These are phyloP conservation scores for Gobionotothen gibberifrons DNA, from an alignment of 2,797 vertebrate species.

Conservation along the genomic window DNA sequence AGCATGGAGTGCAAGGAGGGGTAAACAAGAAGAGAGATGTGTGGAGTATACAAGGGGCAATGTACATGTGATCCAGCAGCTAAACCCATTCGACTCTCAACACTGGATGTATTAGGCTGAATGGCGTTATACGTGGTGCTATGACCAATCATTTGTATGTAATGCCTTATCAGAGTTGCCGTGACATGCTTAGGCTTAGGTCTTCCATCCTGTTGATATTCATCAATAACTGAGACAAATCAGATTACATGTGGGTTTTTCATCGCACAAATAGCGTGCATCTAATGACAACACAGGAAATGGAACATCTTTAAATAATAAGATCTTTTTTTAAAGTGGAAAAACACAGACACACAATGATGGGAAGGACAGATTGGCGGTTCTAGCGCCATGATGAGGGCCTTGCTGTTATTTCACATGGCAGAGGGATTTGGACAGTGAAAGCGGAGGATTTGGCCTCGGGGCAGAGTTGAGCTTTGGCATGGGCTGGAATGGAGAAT, in stretches of 20 bases:
- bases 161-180: background rate
- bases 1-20: conserved; percentile 28
- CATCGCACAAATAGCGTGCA: conserved; percentile 1
- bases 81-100: conserved; percentile 27
- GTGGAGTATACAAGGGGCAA: conserved; percentile 5
- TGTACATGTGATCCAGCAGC: conserved; percentile 25
- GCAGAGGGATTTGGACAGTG: conserved; percentile 71
- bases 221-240: conserved; percentile 13
- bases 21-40: conserved; percentile 50
- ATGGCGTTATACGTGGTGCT: background rate
- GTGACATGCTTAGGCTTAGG: background rate
- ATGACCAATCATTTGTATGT: conserved; percentile 17
- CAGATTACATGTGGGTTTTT: conserved; percentile 3
- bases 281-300: background rate
- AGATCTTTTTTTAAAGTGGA: background rate
- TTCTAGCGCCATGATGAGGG: conserved; percentile 50
- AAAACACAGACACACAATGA: background rate
- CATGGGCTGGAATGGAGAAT: conserved; percentile 49
- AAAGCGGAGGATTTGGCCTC: conserved; percentile 70
- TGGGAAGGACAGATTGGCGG: conserved; percentile 17
- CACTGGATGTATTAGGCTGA: conserved; percentile 32
- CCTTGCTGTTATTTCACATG: conserved; percentile 63
- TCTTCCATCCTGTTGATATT: background rate
- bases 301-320: no score
- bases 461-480: conserved; percentile 60